These are phyloP conservation scores for Contarinia nasturtii DNA, from an alignment of 1,140 invertebrate species.

Conservation along the genomic window DNA sequence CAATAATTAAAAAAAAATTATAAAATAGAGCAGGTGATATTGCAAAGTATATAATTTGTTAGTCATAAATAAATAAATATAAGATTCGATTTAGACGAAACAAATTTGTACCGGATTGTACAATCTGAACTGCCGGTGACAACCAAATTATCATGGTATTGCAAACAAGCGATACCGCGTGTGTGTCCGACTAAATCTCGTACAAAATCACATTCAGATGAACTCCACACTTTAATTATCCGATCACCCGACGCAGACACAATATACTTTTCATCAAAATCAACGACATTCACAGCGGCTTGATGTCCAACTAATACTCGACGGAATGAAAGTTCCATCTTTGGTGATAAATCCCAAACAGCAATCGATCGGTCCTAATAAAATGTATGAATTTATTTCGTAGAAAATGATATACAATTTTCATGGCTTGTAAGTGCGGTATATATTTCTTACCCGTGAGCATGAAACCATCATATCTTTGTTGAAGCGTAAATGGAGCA, in stretches of 20 bases:
- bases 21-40: too few relatives aligned
- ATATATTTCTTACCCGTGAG: constrained; percentile 90
- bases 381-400: not conserved
- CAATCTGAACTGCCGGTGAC: constrained; percentile 99
- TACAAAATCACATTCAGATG: constrained; percentile 96
- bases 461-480: constrained; percentile 99
- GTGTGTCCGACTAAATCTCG: constrained; percentile 98
- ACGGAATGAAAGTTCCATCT: constrained; percentile 84
- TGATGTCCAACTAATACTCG: constrained; percentile 92
- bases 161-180: constrained; percentile 96
- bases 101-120: constrained; percentile 60
- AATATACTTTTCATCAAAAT: constrained; percentile 99
- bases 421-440: too few relatives aligned
- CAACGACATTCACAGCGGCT: constrained; percentile 98
- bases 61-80: too few relatives aligned
- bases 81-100: too few relatives aligned
- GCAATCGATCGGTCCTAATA: constrained; percentile 97
- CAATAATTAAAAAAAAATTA: too few relatives aligned
- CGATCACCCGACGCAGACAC: constrained; percentile 98
- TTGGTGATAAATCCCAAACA: constrained; percentile 98
- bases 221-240: constrained; percentile 99
- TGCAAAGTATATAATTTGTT: too few relatives aligned
- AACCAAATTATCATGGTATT: constrained; percentile 91
- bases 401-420: too few relatives aligned
- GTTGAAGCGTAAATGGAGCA: constrained; percentile 92